Conservation (phyloP, 1,140 invertebrate species). For the Papilio helenus region DNA sequence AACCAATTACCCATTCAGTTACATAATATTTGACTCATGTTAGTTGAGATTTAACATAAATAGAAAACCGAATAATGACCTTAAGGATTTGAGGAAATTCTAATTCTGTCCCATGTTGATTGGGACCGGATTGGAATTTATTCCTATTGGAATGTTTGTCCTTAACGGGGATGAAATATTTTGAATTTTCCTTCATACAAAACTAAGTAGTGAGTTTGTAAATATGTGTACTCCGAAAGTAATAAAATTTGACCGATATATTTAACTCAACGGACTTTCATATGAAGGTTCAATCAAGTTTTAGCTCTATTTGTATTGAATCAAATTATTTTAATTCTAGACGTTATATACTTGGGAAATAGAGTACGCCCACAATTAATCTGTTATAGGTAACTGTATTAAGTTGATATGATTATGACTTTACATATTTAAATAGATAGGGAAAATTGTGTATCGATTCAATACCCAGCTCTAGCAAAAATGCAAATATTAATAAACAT, state of each 20-base stretch:
- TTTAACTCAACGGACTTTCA: not conserved
- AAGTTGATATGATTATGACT: no score
- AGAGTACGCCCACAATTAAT: no score
- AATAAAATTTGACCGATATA: not conserved
- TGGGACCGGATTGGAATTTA: slow-evolving; percentile 3
- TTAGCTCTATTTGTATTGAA: not conserved
- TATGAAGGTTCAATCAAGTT: not conserved
- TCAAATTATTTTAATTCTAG: not conserved
- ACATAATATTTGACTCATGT: slow-evolving; percentile 6
- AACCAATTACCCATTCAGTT: not conserved
- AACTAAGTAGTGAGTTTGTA: not conserved
- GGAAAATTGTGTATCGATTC: no score
- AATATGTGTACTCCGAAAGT: not conserved
- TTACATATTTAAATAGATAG: no score
- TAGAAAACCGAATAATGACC: not conserved
- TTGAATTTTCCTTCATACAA: not conserved
- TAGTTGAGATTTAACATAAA: not conserved
- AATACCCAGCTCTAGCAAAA: no score
- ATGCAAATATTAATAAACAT: no score
- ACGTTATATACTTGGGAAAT: not conserved
- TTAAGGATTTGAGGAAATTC: not conserved
- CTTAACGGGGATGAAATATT: not conserved
- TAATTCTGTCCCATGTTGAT: not conserved
- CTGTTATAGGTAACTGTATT: no score
- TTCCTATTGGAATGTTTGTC: slow-evolving; percentile 15